Evolutionary conservation across 1,140 invertebrate species (phyloP), one percentile per base, ranked within the genome.

Genomic region (Philopotamus ludificatus): DNA sequence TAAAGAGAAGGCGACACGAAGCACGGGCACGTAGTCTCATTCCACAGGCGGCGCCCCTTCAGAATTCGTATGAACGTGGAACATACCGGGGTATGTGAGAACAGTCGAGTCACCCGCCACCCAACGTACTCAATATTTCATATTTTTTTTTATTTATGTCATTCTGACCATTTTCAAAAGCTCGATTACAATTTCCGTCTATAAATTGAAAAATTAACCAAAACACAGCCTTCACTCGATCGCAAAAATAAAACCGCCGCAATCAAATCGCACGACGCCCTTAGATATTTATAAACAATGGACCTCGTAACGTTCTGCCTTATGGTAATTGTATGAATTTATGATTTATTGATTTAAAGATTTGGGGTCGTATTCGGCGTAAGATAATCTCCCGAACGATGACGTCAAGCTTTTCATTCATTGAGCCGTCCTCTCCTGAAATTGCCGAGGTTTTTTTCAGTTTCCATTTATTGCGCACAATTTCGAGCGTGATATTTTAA

Each of bases 361-460:
- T n/a, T n/a, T n/a, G n/a, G n/a, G n/a, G n/a, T n/a, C n/a, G n/a
- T n/a, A n/a, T n/a, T n/a, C n/a, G n/a, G n/a, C n/a, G n/a, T n/a
- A n/a, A n/a, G n/a, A n/a, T n/a, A n/a, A n/a, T n/a, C n/a, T n/a
- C n/a, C n/a, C n/a, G n/a, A n/a, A n/a, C n/a, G 59, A 65, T 69
- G 67, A 69, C 67, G 28, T 44, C 42, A 65, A 63, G 63, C 25
- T 69, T 69, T 69, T 58, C 53, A 69, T 69, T 69, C 67, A 69
- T 26, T 50, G 3, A 41, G 53, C 54, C 45, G 63, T 65, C 65
- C 65, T 69, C 67, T 69, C 58, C 55, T 45, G 23, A 42, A 63
- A 58, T 69, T 51, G 51, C 62, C 51, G 50, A 54, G 60, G 55
- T 12, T 44, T 44, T n/a, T 44, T 44, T 44, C 42, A 12, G 3